Evolutionary conservation across 2,888 invertebrate species (phyloP).

Genomic region (Pterobdella sp.): DNA sequence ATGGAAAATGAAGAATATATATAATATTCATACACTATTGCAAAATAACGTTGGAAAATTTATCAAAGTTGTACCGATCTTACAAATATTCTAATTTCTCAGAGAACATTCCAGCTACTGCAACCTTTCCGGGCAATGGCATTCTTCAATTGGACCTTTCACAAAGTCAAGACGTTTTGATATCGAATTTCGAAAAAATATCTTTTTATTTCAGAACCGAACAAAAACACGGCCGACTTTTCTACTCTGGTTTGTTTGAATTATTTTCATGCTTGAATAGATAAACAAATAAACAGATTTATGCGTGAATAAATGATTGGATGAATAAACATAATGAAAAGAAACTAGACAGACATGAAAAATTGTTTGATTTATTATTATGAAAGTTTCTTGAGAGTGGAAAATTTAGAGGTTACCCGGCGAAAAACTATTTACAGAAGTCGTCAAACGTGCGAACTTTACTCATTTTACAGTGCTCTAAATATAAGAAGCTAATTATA

Average conservation of each 20-base stretch:
- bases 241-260: background rate
- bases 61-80: too few relatives aligned
- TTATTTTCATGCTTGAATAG: background rate
- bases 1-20: too few relatives aligned
- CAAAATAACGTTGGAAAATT: too few relatives aligned
- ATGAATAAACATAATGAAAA: background rate
- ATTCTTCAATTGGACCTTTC: background rate
- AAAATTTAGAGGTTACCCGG: too few relatives aligned
- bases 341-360: background rate
- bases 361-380: too few relatives aligned
- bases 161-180: slow-evolving; percentile 1
- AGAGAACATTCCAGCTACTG: slow-evolving; percentile 15
- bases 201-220: slow-evolving; percentile 18
- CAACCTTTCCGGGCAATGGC: slow-evolving; percentile 15
- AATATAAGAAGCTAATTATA: too few relatives aligned
- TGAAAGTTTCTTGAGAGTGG: too few relatives aligned
- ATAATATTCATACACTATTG: too few relatives aligned
- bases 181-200: slow-evolving; percentile 17
- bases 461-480: too few relatives aligned
- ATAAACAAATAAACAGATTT: background rate
- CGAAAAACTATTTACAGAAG: too few relatives aligned
- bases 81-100: background rate
- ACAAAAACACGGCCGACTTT: slow-evolving; percentile 13
- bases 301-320: background rate
- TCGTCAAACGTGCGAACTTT: too few relatives aligned